These are phyloP conservation scores for Chloroceryle aenea DNA, from an alignment of 2,113 vertebrate species.

Conservation along the genomic window DNA sequence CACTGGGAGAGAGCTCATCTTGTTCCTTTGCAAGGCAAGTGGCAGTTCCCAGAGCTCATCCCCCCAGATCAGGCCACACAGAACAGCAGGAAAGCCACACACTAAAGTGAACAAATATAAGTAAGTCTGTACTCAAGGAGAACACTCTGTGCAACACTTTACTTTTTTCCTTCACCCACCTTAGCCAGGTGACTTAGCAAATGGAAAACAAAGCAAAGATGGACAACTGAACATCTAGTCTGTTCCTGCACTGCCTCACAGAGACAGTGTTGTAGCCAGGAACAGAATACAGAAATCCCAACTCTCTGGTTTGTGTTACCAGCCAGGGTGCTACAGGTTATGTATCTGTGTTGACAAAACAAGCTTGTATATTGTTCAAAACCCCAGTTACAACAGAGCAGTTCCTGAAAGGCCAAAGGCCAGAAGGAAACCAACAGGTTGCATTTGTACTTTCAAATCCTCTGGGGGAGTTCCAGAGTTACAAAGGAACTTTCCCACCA, in stretches of 20 bases:
- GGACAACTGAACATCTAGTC: background rate
- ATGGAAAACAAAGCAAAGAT: background rate
- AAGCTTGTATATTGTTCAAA: slow-evolving; percentile 18
- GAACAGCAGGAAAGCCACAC: background rate
- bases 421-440: slow-evolving; percentile 27
- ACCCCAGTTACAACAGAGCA: background rate
- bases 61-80: no score
- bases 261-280: background rate
- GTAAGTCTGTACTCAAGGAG: background rate
- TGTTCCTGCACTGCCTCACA: background rate
- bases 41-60: background rate
- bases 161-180: background rate
- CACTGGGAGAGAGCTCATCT: background rate
- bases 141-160: background rate
- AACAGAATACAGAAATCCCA: background rate
- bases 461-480: background rate
- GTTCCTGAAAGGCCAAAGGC: slow-evolving; percentile 47
- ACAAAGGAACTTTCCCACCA: slow-evolving; percentile 32
- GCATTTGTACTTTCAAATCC: slow-evolving; percentile 23
- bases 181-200: background rate
- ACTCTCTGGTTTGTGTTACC: background rate
- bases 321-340: background rate
- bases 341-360: slow-evolving; percentile 45
- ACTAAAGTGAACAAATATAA: background rate
- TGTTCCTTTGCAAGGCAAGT: background rate